A percentile compares a stretch with the other conserved stretches of the same genome.
These are phyloP conservation scores for Alloscopus bannaensis DNA, from an alignment of 2,888 invertebrate species.

Conservation along the genomic window DNA sequence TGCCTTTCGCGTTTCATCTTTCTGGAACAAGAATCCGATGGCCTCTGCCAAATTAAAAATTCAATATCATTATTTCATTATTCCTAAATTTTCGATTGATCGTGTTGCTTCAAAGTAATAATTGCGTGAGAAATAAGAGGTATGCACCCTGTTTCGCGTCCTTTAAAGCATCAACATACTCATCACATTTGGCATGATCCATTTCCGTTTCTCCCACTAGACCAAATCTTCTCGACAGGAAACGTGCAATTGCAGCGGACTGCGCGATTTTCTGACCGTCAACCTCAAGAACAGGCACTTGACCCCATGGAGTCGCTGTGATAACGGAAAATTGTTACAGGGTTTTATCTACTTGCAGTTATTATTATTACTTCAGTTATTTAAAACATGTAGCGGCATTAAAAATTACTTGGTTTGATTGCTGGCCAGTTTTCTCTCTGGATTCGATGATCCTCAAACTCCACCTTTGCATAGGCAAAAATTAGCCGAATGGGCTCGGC, in stretches of 20 bases:
- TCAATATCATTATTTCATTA: background rate
- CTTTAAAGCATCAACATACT: constrained; percentile 49
- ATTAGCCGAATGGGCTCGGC: constrained; percentile 53
- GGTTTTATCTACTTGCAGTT: too few species aligned
- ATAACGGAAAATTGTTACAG: too few species aligned
- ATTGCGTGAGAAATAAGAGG: too few species aligned
- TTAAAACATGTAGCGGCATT: too few species aligned
- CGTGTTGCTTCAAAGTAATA: too few species aligned
- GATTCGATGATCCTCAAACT: constrained; percentile 62
- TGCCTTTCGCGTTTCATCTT: constrained; percentile 50
- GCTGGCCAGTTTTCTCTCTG: constrained; percentile 45
- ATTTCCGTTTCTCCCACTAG: constrained; percentile 26
- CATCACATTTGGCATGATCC: constrained; percentile 45
- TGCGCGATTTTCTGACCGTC: constrained; percentile 51
- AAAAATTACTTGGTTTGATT: constrained; percentile 55
- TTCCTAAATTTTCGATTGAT: too few species aligned
- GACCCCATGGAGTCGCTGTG: constrained; percentile 58
- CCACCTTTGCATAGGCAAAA: constrained; percentile 57
- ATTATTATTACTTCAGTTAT: too few species aligned
- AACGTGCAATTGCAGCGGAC: constrained; percentile 44
- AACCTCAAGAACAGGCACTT: constrained; percentile 48
- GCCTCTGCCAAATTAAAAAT: background rate
- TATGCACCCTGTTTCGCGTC: constrained; percentile 44
- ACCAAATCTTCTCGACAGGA: constrained; percentile 33
- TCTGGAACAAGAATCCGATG: constrained; percentile 41